These are phyloP conservation scores for Palythoa heliodiscus DNA, from an alignment of 92 coral and sea anemone genomes.

Conservation along the genomic window DNA sequence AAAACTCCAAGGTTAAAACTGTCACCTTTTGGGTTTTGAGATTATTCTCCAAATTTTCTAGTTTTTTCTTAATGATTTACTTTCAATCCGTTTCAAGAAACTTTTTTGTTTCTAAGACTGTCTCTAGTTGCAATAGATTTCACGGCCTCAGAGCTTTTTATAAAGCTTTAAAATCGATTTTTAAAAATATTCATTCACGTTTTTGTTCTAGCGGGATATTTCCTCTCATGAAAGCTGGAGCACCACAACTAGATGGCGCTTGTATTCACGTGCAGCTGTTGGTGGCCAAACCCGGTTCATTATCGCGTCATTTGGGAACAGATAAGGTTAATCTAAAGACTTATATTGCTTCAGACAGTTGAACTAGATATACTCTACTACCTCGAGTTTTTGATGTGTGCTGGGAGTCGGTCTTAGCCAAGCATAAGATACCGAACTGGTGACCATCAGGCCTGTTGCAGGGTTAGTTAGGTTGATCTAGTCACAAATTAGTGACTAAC, in stretches of 20 bases:
- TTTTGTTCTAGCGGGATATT: slow-evolving; percentile 69
- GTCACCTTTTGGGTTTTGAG: too few species aligned
- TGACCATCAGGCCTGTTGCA: not conserved
- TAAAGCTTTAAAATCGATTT: not conserved
- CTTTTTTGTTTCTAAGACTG: not conserved
- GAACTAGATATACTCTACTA: not conserved
- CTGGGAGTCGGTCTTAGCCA: not conserved
- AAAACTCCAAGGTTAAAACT: too few species aligned
- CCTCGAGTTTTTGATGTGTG: not conserved
- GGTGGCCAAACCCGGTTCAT: slow-evolving; percentile 50
- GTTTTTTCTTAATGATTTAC: too few species aligned
- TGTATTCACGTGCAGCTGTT: slow-evolving; percentile 74
- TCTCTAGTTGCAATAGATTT: not conserved
- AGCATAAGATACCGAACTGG: not conserved
- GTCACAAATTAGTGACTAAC: not conserved
- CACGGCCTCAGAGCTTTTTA: not conserved
- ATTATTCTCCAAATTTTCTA: too few species aligned
- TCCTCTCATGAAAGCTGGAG: slow-evolving; percentile 89
- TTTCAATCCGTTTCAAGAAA: too few species aligned
- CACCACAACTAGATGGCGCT: slow-evolving; percentile 77
- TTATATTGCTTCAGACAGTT: not conserved
- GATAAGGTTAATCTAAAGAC: slow-evolving; percentile 1
- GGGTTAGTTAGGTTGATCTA: too few species aligned
- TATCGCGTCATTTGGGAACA: slow-evolving; percentile 14
- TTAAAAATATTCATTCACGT: not conserved